Evolutionary conservation across 2,113 vertebrate genomes (phyloP), one percentile per base, ranked within the genome.

Genomic region (Clarias magur): DNA sequence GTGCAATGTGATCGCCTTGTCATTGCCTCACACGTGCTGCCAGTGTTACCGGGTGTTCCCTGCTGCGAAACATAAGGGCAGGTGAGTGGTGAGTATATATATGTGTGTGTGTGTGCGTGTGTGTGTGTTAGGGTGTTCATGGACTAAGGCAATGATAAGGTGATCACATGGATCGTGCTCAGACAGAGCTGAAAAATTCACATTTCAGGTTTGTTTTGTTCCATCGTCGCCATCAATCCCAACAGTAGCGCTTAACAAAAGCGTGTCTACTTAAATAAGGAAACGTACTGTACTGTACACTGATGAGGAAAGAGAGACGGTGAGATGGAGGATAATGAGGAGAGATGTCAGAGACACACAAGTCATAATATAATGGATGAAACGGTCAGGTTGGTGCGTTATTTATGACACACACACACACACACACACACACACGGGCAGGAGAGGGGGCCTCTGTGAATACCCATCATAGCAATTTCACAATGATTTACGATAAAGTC

Each of bases 1-100:
- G 90, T 91, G 93, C 93, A 94, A 92, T 94, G 95, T 95, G 95
- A 95, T 95, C 93, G 94, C 92, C 95, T 94, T 95, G 95, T 95
- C 94, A 95, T 95, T 93, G 94, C 94, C 93, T 93, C 85, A 86
- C 85, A 73, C 48, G 60, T 83, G 62, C 30, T 78, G 62, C 27
- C 5, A 70, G n/a, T 83, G 25, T 57, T 30, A 70, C 9, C 12
- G 10, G 27, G 25, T 56, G 48, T 68, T 12, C 27, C 65, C 65
- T 72, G 65, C 54, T 84, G 67, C 59, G 59, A 81, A 60, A 81
- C 34, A 30, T 79, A 72, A 84, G 54, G 67, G 59, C 82, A 83
- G 38, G 81, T 82, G 38, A 16, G 34, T 12, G 38, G 81, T 82
- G 38, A 16, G 34, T 12, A 21, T 16, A 27, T 17, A 19, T 59